Percentiles rank a stretch among this genome's conserved stretches.
phyloP scores from a whole-genome alignment of 2,888 invertebrate genomes.

The Luperina nickerlii region DNA sequence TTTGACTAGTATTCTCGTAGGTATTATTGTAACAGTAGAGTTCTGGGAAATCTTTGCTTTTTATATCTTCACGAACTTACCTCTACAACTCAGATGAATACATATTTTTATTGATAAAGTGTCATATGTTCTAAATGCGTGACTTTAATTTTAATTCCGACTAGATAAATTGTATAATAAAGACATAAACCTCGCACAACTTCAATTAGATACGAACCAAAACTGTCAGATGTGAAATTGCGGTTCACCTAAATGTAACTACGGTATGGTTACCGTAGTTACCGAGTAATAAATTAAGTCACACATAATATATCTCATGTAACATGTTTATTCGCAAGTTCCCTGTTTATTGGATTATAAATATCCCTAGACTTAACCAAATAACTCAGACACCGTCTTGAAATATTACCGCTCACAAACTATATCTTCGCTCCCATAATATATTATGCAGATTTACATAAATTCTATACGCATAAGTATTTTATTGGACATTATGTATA shows the following conservation, averaged over 20 bases:
- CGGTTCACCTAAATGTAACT: conserved; percentile 31
- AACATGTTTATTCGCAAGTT: conserved; percentile 42
- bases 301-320: conserved; percentile 29
- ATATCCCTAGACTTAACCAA: conserved; percentile 54
- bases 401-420: conserved; percentile 59
- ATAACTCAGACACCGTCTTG: conserved; percentile 52
- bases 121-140: background rate
- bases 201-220: conserved; percentile 22
- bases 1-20: conserved; percentile 22
- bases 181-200: background rate
- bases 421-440: conserved; percentile 54
- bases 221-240: conserved; percentile 41
- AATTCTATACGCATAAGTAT: conserved; percentile 40
- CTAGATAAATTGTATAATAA: conserved; percentile 9
- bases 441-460: conserved; percentile 57
- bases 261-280: conserved; percentile 11
- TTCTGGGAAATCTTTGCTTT: conserved; percentile 21
- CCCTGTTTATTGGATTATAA: conserved; percentile 51
- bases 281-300: conserved; percentile 40
- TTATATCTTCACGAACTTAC: conserved; percentile 11
- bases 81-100: background rate
- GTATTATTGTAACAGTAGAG: conserved; percentile 17
- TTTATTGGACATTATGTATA: conserved; percentile 47
- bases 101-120: background rate
- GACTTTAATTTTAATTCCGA: background rate